These are phyloP conservation scores for Rhineura floridana DNA, from an alignment of 2,113 vertebrate species.

Conservation along the genomic window DNA sequence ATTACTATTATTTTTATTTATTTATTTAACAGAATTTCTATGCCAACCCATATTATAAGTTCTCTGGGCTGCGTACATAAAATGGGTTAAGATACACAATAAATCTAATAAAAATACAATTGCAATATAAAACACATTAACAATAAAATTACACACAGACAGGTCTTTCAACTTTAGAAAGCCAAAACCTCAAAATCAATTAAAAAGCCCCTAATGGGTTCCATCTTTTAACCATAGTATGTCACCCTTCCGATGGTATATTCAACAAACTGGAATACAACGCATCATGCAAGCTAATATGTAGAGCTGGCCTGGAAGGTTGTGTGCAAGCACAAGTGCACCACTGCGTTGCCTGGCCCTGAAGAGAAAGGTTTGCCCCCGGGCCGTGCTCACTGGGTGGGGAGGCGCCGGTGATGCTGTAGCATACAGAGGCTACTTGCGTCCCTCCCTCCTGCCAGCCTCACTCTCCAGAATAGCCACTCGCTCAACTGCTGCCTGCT, in stretches of 20 bases:
- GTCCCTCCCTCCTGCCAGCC: not conserved
- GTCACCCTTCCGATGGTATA: not conserved
- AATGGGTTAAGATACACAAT: not conserved
- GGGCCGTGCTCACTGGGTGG: not conserved
- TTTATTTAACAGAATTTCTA: not conserved
- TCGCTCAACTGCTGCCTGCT: conserved; percentile 11
- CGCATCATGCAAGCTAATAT: not conserved
- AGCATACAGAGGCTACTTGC: not conserved
- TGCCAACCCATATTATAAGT: not conserved
- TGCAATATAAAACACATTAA: not conserved
- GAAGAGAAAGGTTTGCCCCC: not conserved
- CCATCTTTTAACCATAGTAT: not conserved
- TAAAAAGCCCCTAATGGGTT: not conserved
- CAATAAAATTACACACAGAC: not conserved
- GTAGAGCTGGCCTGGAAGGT: not conserved
- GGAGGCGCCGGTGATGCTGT: not conserved
- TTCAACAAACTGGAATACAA: not conserved
- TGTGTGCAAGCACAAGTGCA: not conserved
- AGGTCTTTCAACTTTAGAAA: not conserved
- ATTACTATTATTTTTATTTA: not conserved
- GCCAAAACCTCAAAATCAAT: not conserved
- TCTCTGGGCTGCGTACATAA: not conserved
- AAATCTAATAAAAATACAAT: not conserved
- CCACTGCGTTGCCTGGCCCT: not conserved
- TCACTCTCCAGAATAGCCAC: conserved; percentile 22